Percentiles rank a stretch among this genome's conserved stretches.
These are phyloP conservation scores for Propithecus deckenii DNA, from an alignment of 2,797 vertebrate species.

Conservation along the genomic window DNA sequence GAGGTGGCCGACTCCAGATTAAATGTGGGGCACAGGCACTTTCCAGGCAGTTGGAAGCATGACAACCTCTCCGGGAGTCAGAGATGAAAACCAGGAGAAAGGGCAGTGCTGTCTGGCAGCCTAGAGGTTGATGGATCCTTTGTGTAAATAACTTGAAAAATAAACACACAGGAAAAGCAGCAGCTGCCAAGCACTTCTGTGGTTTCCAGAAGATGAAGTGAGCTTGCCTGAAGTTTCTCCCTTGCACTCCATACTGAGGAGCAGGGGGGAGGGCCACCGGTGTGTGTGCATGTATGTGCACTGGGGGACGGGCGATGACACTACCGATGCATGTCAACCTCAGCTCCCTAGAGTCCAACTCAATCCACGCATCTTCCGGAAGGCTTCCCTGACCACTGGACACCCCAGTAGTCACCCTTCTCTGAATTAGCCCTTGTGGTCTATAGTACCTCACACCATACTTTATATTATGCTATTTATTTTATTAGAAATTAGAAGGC, in stretches of 20 bases:
- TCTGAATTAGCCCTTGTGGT: background rate
- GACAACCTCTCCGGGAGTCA: background rate
- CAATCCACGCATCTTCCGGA: background rate
- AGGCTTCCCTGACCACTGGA: background rate
- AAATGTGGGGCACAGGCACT: background rate
- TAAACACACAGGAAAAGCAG: background rate
- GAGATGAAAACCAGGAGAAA: background rate
- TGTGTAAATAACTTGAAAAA: background rate
- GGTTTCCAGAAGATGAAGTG: background rate
- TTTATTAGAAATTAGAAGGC: background rate
- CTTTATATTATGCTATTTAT: too few species aligned
- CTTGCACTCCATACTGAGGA: background rate
- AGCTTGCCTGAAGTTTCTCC: background rate
- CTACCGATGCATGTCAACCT: background rate
- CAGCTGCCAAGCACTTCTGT: background rate
- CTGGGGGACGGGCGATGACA: background rate
- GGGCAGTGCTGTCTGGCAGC: background rate
- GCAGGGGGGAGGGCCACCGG: background rate
- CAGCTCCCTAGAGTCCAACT: background rate
- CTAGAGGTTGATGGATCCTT: background rate
- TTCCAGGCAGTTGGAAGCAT: background rate
- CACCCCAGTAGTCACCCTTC: background rate
- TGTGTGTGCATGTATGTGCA: too few species aligned
- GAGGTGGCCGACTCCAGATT: background rate
- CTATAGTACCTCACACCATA: accelerated